Evolutionary conservation across 2,888 invertebrate genomes (phyloP).

Genomic region (Athalia circularis): DNA sequence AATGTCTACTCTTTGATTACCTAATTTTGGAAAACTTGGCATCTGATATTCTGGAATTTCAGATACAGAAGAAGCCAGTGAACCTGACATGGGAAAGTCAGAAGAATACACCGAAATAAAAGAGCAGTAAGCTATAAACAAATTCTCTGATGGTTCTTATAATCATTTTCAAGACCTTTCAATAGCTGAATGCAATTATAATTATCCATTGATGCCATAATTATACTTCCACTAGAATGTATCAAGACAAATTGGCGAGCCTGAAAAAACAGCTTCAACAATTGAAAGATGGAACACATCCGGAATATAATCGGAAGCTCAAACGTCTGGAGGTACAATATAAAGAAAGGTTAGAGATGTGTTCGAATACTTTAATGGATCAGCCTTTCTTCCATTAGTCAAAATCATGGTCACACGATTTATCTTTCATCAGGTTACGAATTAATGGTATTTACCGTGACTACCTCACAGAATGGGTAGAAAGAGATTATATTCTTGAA

Average conservation of each 20-base stretch:
- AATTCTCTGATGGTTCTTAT: not conserved
- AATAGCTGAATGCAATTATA: not conserved
- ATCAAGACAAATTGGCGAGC: constrained; percentile 92
- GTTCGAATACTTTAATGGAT: not conserved
- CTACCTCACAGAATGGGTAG: constrained; percentile 90
- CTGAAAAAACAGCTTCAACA: constrained; percentile 93
- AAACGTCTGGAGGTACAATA: constrained; percentile 89
- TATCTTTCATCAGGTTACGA: constrained; percentile 74
- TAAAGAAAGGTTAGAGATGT: constrained; percentile 80
- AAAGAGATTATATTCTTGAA: constrained; percentile 90
- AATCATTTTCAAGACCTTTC: constrained; percentile 17
- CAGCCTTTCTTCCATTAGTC: not conserved
- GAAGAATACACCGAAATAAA: constrained; percentile 90
- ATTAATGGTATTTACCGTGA: constrained; percentile 87
- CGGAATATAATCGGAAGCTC: constrained; percentile 89
- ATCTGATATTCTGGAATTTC: constrained; percentile 58
- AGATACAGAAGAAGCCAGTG: constrained; percentile 98
- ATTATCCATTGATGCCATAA: no score
- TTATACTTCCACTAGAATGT: constrained; percentile 79
- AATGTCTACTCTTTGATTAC: no score
- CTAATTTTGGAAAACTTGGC: no score
- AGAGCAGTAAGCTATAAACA: constrained; percentile 82
- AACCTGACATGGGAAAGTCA: constrained; percentile 91
- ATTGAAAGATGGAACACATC: constrained; percentile 89
- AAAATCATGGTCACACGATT: constrained; percentile 15